Base-by-base conservation (phyloP, 2,888 invertebrate species). In the Lasioglossum morio region DNA sequence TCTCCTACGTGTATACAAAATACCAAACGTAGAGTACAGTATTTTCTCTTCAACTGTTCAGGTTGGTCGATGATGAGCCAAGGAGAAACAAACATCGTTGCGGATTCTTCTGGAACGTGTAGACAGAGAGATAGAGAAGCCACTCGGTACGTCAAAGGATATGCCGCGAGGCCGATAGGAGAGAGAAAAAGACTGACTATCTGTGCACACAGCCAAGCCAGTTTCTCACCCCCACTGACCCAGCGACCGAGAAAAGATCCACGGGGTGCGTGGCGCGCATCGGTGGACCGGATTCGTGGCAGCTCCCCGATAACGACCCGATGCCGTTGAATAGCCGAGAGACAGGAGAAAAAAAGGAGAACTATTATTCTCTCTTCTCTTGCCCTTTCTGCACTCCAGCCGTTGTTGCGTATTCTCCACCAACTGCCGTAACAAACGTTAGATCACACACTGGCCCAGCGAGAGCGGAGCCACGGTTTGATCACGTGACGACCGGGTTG, bases 131-230 rank as follows among this genome's bases (percentile, higher is more conserved):
- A 30, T 4, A 30, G 7, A 63, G 74, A 48, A 48, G 48, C 37
- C 37, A 27, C 72, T 19, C 66, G 34, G 43, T 85, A 66, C 34
- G 77, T 76, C 30, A 72, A 96, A 93, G 88, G 95, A 90, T 92
- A 93, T 95, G 94, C 96, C 96, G 96, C 95, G 95, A 94, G 95
- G 95, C 96, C 96, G 96, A 97, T 97, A 97, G 97, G 97, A 97
- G 97, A 97, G 97, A 97, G 97, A 97, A 97, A 97, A 97, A 97
- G 97, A 97, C 97, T 97, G 97, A 97, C 97, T 97, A 94, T 93
- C 90, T 87, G 94, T 91, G 92, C 87, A 95, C 94, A 96, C 95
- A 97, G 97, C 96, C 97, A 93, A 96, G 97, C 96, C 97, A 95
- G 96, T 96, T 96, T 95, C 97, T 97, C 97, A 96, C 97, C 96